Evolutionary conservation across 2,113 vertebrate species (phyloP), one percentile per base, ranked within the genome.

Genomic region (Spermophilus dauricus): DNA sequence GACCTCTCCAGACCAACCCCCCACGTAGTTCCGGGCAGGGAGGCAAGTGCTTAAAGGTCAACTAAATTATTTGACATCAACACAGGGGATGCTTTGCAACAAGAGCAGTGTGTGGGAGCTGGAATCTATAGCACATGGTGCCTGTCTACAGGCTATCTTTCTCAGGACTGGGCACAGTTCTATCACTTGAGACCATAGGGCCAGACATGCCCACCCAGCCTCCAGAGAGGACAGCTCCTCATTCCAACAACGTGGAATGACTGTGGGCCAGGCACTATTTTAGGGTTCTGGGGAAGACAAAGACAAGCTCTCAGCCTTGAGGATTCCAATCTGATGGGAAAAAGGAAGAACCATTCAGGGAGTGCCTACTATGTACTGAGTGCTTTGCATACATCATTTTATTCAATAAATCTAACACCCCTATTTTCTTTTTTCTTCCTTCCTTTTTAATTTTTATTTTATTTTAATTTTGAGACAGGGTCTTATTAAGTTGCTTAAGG

Each of bases 41-140:
- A 95, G 80, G 87, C 72, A 56, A 92, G 45, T 30, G 30, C 56
- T 95, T 63, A 92, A 89, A 97, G 95, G 94, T 72, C 92, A 96
- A 30, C 37, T 70, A 26, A 78, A 75, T 86, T 58, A 81, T 53
- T 87, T 91, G 92, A 9, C 37, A 85, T 63, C 61, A 88, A 90
- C 81, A 92, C 4, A 37, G 70, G 63, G 75, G 56, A 80, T 67
- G 70, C 88, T 96, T 69, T 96, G 69, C 67, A 93, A 17, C 22
- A 80, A 65, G 67, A 86, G 70, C 82, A 80, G 32, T 63, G 92
- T 67, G 91, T 83, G 85, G 91, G 93, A 86, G 77, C 26, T 69
- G 77, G 84, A 93, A 92, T 95, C 82, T 6, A 65, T 5, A 88
- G 86, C 70, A 48, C 34, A 37, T 2, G 39, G 84, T 37, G 90